Percentiles rank a stretch among this genome's conserved stretches.
These are phyloP conservation scores for Macaca mulatta DNA, from an alignment of 2,113 vertebrate genomes.

Conservation along the genomic window DNA sequence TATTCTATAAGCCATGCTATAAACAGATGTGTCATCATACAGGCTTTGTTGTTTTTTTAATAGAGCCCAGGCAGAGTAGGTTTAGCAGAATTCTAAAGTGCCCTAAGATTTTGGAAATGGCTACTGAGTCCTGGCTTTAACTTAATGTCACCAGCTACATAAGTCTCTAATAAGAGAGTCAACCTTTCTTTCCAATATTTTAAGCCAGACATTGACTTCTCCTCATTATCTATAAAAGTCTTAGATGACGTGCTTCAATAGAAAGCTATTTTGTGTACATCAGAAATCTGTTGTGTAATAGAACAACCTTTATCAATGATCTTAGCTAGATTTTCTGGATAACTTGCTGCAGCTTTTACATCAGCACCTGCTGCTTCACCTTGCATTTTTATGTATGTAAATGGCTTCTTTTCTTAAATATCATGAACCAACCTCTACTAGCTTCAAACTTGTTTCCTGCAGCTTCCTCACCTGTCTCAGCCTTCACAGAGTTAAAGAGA, in stretches of 20 bases:
- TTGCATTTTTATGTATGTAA: neutral
- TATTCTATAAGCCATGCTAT: neutral
- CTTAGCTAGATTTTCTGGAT: neutral
- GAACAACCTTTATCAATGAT: neutral
- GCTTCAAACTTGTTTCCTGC: neutral
- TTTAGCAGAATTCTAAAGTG: neutral
- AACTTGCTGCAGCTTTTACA: neutral
- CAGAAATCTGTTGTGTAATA: neutral
- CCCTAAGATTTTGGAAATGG: neutral
- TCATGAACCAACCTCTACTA: neutral
- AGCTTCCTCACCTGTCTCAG: neutral
- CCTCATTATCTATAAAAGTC: neutral
- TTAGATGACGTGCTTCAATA: neutral
- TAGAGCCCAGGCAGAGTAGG: neutral
- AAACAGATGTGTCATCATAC: neutral
- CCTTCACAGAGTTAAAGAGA: neutral
- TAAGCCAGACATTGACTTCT: neutral
- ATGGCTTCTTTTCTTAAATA: neutral
- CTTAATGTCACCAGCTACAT: neutral
- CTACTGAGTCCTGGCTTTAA: neutral
- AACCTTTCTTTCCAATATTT: neutral
- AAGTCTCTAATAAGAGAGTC: neutral
- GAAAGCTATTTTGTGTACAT: neutral
- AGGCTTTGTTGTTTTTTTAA: neutral
- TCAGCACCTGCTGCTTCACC: neutral